Percentiles rank a stretch among this genome's conserved stretches.
Conservation (phyloP, 2,113 vertebrate species). For the Acrocephalus kingi region DNA sequence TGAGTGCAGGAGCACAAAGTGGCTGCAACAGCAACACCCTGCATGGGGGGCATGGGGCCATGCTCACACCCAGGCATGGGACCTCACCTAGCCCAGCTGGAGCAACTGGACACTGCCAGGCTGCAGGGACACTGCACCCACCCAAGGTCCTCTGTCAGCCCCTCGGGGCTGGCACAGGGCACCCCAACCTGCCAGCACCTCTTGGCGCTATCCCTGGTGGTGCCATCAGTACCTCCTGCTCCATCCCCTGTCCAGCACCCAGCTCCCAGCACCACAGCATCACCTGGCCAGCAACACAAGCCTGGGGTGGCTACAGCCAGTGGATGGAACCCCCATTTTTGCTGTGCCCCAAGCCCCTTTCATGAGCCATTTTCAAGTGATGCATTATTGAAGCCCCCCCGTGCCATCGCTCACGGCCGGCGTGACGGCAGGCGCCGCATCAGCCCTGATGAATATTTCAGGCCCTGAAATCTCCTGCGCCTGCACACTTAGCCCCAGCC, state of each 20-base stretch:
- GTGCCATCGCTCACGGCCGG: background rate
- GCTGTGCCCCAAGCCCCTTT: background rate
- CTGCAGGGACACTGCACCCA: background rate
- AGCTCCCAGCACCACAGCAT: background rate
- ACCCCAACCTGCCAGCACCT: background rate
- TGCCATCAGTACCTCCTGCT: background rate
- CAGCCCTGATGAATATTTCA: conserved; percentile 62
- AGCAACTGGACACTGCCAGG: background rate
- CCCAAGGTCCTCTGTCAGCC: background rate
- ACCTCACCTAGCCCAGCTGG: background rate
- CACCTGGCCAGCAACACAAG: background rate
- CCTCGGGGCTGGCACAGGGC: background rate
- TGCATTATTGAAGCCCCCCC: conserved; percentile 31
- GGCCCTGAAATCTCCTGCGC: background rate
- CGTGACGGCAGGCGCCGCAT: background rate
- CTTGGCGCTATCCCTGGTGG: accelerated
- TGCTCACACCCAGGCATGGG: accelerated
- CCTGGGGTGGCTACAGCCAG: accelerated
- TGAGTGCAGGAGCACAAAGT: background rate
- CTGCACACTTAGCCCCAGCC: background rate
- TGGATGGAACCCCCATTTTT: background rate
- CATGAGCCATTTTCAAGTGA: background rate
- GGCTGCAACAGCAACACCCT: accelerated
- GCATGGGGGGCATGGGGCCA: accelerated
- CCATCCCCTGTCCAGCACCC: background rate